A percentile compares a stretch with the other conserved stretches of the same genome.
Evolutionary conservation across 1,140 invertebrate genomes (phyloP).

Genomic region (Ctenoplectra terminalis): DNA sequence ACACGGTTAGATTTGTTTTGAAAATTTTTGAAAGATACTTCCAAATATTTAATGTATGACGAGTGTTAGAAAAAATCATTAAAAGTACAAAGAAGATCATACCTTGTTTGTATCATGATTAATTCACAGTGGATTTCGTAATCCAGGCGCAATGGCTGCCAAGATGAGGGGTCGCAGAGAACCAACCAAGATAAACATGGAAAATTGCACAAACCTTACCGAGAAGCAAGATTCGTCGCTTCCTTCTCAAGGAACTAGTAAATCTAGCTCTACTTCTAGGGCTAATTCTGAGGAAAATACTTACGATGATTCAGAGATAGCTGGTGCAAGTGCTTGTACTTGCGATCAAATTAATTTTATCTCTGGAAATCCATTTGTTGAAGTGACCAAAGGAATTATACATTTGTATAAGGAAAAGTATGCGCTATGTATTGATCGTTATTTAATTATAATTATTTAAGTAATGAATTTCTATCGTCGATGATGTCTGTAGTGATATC

Average conservation of each 20-base stretch:
- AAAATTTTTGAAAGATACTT: neutral
- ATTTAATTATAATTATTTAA: constrained; percentile 5
- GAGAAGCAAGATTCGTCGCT: constrained; percentile 77
- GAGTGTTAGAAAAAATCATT: constrained; percentile 3
- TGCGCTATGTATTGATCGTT: constrained; percentile 62
- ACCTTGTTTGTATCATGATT: constrained; percentile 46
- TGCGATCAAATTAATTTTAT: constrained; percentile 91
- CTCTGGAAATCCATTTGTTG: constrained; percentile 98
- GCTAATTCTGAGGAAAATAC: constrained; percentile 80
- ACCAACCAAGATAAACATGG: constrained; percentile 85
- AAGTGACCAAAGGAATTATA: constrained; percentile 97
- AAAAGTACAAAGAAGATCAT: constrained; percentile 25
- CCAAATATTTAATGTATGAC: constrained; percentile 11
- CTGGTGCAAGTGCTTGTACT: constrained; percentile 73
- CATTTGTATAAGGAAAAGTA: constrained; percentile 98
- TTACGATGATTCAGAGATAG: constrained; percentile 77
- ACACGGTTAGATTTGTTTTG: too few species aligned
- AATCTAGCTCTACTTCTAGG: constrained; percentile 73
- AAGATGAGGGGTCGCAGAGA: constrained; percentile 85
- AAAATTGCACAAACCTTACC: constrained; percentile 85
- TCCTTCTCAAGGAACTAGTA: constrained; percentile 71
- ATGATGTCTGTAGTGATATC: constrained; percentile 14
- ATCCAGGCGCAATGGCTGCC: constrained; percentile 72
- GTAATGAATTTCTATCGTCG: neutral
- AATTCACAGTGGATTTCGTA: constrained; percentile 41